Conservation (phyloP, 2,888 invertebrate species). For the Parnassius mnemosyne region DNA sequence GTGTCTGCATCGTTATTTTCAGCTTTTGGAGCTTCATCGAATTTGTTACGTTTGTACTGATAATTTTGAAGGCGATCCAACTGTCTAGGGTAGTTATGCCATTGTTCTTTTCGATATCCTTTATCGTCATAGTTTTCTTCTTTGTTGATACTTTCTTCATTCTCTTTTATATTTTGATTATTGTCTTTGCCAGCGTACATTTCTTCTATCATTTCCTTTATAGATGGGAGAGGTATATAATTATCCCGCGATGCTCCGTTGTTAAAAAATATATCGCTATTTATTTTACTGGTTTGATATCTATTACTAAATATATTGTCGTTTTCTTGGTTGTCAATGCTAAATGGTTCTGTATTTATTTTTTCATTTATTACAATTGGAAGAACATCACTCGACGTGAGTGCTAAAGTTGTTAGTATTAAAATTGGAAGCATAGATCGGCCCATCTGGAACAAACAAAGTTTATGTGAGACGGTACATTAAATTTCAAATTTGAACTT, state of each 20-base stretch:
- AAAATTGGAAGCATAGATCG: constrained; percentile 55
- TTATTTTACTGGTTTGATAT: constrained; percentile 46
- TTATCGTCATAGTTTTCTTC: constrained; percentile 42
- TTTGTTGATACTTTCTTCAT: constrained; percentile 37
- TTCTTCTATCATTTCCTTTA: constrained; percentile 40
- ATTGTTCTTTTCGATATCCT: constrained; percentile 65
- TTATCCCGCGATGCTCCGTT: constrained; percentile 34
- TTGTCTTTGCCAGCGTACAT: constrained; percentile 39
- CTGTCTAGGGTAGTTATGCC: constrained; percentile 70
- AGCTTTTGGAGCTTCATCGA: constrained; percentile 32
- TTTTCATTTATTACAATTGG: constrained; percentile 52
- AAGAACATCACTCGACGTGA: constrained; percentile 67
- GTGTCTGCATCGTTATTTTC: constrained; percentile 29
- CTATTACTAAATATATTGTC: constrained; percentile 66
- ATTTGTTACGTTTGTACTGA: constrained; percentile 31
- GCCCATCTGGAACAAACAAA: constrained; percentile 66
- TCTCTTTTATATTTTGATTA: constrained; percentile 44
- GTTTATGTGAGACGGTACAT: constrained; percentile 15
- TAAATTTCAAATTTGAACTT: constrained; percentile 15
- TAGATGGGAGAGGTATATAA: constrained; percentile 36
- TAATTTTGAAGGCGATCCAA: constrained; percentile 58
- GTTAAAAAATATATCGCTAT: constrained; percentile 56
- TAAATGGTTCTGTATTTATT: constrained; percentile 40
- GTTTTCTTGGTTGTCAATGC: constrained; percentile 49
- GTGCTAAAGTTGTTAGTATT: constrained; percentile 58